phyloP scores from a whole-genome alignment of 2,888 invertebrate genomes.

The Koerneria pararmatus region DNA sequence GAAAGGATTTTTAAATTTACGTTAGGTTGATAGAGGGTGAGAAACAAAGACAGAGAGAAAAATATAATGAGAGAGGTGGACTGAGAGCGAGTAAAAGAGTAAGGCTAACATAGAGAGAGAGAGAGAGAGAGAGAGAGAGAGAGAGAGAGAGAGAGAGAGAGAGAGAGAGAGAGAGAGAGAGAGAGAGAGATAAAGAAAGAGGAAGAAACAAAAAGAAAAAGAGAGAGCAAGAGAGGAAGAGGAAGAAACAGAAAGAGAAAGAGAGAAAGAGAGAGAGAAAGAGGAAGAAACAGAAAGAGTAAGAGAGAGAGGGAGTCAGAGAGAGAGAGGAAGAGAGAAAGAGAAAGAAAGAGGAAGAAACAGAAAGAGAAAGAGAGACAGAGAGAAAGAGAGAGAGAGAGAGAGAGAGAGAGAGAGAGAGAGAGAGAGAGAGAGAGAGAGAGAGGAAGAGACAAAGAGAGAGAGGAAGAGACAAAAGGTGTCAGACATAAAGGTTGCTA shows the following conservation, averaged over 20 bases:
- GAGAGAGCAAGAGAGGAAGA: not conserved
- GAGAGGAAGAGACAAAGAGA: not conserved
- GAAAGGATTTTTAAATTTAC: no score
- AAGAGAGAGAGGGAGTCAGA: not conserved
- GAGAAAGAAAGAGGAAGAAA: not conserved
- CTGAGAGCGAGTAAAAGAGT: not conserved
- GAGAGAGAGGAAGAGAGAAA: not conserved
- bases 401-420: not conserved
- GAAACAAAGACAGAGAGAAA: no score
- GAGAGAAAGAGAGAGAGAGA: slow-evolving; percentile 1
- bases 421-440: not conserved
- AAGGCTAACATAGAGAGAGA: not conserved
- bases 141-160: not conserved
- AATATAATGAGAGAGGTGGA: no score
- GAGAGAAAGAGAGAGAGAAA: not conserved
- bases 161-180: not conserved
- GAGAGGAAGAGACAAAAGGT: not conserved
- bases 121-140: not conserved
- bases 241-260: not conserved
- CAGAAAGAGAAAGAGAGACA: not conserved
- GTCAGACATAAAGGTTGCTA: not conserved
- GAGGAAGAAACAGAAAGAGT: not conserved
- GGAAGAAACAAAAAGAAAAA: not conserved
- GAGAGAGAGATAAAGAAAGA: not conserved
- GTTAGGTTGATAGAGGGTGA: no score